Evolutionary conservation across 2,113 vertebrate species (phyloP), one percentile per base, ranked within the genome.

Genomic region (Natator depressus): DNA sequence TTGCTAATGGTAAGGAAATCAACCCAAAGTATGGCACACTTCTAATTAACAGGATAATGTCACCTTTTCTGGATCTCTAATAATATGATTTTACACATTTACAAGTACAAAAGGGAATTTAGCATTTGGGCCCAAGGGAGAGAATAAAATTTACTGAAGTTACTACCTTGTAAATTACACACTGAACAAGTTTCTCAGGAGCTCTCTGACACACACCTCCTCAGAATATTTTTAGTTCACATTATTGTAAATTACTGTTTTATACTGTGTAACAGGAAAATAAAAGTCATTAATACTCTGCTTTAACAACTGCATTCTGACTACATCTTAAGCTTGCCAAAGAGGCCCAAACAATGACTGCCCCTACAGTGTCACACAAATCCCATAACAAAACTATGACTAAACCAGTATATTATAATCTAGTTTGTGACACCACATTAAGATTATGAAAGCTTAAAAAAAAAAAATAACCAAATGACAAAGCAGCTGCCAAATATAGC

Each of bases 401-500:
- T 53, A 94, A 90, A 95, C 51, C 53, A 91, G 79, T 82, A 89
- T 72, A 76, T 95, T 3, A 54, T 90, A 93, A 94, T 91, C 89
- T 91, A 89, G 57, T 92, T 95, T 84, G 91, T 62, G 93, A 96
- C 10, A 94, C 25, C 8, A 82, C 76, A 84, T 76, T 82, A 93
- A 80, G 88, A 96, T 3, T 65, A 55, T 62, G 29, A 90, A 92
- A 95, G 84, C 38, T 69, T 16, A 57, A 87, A 93, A 55, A 90
- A n/a, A n/a, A n/a, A 95, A 96, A 46, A 35, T 8, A 6, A 29
- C 35, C 91, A 22, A 84, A 31, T 57, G 85, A 88, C 91, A 96
- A 94, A 95, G 91, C 95, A 93, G 93, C 94, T 94, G 96, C 96
- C 96, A 99, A 98, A 94, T 87, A 96, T 97, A 98, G 98, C 99